Conservation (phyloP, 1,140 invertebrate species). For the Littorina saxatilis region DNA sequence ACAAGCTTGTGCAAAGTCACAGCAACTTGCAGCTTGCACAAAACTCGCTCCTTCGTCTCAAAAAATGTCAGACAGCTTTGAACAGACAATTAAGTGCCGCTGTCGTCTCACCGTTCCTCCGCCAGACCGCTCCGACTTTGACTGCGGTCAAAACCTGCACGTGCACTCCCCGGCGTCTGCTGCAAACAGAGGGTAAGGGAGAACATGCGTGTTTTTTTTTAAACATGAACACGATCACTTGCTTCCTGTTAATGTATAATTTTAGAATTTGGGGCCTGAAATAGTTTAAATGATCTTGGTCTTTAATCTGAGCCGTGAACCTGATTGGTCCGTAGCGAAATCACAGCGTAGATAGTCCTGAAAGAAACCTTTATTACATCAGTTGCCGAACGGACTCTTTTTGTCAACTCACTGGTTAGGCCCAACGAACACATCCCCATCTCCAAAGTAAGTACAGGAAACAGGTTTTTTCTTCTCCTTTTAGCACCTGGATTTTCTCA, state of each 20-base stretch:
- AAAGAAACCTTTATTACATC: not conserved
- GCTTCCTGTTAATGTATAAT: not conserved
- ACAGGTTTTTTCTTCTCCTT: too few species aligned
- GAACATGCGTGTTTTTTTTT: not conserved
- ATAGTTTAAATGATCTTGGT: too few species aligned
- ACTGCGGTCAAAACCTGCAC: constrained; percentile 16
- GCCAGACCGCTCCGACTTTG: not conserved
- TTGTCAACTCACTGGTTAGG: too few species aligned
- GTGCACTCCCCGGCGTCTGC: not conserved
- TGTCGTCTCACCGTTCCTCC: not conserved
- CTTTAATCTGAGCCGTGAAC: too few species aligned
- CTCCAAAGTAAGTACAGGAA: too few species aligned
- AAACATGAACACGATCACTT: not conserved
- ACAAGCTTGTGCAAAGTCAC: not conserved
- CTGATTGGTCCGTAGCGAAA: too few species aligned
- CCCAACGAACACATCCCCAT: too few species aligned
- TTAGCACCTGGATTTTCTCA: too few species aligned
- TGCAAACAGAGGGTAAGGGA: constrained; percentile 24
- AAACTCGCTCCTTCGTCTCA: not conserved
- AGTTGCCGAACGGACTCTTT: too few species aligned
- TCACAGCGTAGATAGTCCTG: not conserved
- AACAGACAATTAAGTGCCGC: not conserved
- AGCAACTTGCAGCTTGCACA: not conserved
- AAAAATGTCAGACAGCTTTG: not conserved
- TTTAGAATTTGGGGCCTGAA: not conserved